Conservation (phyloP, 2,888 invertebrate species). For the Caenorhabditis becei region DNA sequence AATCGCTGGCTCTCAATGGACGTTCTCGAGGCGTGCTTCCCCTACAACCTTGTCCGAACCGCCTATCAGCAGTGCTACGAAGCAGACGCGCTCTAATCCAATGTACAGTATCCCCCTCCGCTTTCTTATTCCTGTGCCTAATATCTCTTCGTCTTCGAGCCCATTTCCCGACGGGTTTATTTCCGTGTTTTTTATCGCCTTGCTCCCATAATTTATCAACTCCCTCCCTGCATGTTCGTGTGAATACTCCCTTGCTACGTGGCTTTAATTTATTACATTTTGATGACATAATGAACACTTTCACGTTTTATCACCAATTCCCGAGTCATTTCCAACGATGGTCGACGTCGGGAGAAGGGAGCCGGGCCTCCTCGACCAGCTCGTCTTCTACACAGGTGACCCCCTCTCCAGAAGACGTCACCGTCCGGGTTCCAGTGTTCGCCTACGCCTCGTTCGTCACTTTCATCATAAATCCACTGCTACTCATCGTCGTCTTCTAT, state of each 20-base stretch:
- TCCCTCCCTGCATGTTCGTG: slow-evolving; percentile 19
- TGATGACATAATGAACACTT: slow-evolving; percentile 38
- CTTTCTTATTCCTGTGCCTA: slow-evolving; percentile 11
- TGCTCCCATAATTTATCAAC: neutral
- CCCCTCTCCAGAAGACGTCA: neutral
- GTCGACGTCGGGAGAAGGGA: slow-evolving; percentile 4
- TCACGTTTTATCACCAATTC: slow-evolving; percentile 11
- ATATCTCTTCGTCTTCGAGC: slow-evolving; percentile 7
- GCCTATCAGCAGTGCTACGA: slow-evolving; percentile 88
- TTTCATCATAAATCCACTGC: slow-evolving; percentile 28
- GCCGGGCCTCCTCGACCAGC: slow-evolving; percentile 17
- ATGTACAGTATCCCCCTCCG: slow-evolving; percentile 4
- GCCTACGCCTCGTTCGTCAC: slow-evolving; percentile 32
- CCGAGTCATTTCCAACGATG: slow-evolving; percentile 22
- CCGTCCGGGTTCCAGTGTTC: slow-evolving; percentile 24
- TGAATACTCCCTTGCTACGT: slow-evolving; percentile 19
- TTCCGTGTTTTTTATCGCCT: slow-evolving; percentile 5
- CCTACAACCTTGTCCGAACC: slow-evolving; percentile 96
- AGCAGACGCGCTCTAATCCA: slow-evolving; percentile 38
- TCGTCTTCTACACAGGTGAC: slow-evolving; percentile 34
- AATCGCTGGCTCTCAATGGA: slow-evolving; percentile 99
- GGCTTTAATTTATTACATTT: slow-evolving; percentile 56
- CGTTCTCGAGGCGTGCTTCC: slow-evolving; percentile 97
- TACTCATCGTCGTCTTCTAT: slow-evolving; percentile 30
- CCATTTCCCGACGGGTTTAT: slow-evolving; percentile 19